Conservation (phyloP, 1,140 invertebrate species). For the Panagrolaimus sp. region DNA sequence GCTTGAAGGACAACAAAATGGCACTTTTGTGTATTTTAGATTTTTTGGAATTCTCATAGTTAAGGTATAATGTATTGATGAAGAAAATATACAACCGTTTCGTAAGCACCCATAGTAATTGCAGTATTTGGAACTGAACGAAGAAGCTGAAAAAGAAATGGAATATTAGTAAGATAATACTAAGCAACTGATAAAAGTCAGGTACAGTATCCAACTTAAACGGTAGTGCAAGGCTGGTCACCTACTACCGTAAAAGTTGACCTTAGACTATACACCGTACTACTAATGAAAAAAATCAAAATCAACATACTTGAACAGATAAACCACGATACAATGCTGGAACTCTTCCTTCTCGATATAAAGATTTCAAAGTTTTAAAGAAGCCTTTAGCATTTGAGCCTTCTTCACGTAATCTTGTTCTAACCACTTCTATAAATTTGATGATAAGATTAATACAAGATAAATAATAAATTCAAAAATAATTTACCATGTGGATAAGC, state of each 20-base stretch:
- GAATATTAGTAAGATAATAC: no score
- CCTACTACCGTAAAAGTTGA: background rate
- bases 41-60: no score
- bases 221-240: no score
- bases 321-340: slow-evolving; percentile 34
- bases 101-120: slow-evolving; percentile 45
- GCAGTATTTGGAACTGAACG: slow-evolving; percentile 43
- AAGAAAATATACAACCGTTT: slow-evolving; percentile 32
- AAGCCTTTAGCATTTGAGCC: slow-evolving; percentile 33
- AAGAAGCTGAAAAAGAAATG: slow-evolving; percentile 26
- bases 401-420: slow-evolving; percentile 47
- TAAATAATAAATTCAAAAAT: slow-evolving; percentile 12
- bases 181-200: no score
- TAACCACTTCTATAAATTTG: slow-evolving; percentile 41
- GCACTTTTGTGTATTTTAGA: no score
- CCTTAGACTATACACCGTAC: background rate
- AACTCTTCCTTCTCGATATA: slow-evolving; percentile 32
- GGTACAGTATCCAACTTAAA: no score
- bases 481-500: slow-evolving; percentile 48
- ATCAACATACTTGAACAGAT: slow-evolving; percentile 31
- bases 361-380: slow-evolving; percentile 24
- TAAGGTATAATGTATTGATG: slow-evolving; percentile 21
- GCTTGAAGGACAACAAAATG: no score
- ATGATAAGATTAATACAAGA: slow-evolving; percentile 10
- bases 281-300: background rate